Conservation (phyloP, 2,888 invertebrate species). For the Cenopis cana region DNA sequence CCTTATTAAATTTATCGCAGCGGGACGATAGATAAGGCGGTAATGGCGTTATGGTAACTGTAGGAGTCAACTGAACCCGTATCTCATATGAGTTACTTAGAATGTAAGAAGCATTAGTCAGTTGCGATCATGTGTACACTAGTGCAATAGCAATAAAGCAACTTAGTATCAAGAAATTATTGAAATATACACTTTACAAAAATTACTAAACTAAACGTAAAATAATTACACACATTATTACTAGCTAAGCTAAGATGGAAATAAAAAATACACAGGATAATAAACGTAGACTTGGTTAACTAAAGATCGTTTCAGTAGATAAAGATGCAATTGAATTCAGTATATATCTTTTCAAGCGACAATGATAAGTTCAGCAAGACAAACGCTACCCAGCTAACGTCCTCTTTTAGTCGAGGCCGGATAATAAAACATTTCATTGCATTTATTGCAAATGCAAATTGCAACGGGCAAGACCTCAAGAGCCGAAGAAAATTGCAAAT, state of each 20-base stretch:
- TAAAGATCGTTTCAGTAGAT: not conserved
- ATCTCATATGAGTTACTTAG: constrained; percentile 18
- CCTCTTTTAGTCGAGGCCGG: not conserved
- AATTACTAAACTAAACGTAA: not conserved
- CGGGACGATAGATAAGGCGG: not conserved
- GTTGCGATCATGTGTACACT: not conserved
- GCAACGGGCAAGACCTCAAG: constrained; percentile 42
- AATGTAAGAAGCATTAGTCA: not conserved
- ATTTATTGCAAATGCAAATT: constrained; percentile 42
- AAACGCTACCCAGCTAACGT: not conserved
- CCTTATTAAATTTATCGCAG: not conserved
- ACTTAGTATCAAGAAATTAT: too few species aligned
- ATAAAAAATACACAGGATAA: not conserved
- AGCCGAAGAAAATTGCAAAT: constrained; percentile 40
- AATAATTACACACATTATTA: not conserved
- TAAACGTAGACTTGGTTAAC: not conserved
- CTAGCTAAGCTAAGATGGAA: not conserved
- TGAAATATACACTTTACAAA: not conserved
- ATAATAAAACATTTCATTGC: constrained; percentile 30
- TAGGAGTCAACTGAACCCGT: constrained; percentile 13
- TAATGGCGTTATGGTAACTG: constrained; percentile 22
- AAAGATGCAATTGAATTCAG: not conserved
- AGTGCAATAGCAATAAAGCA: not conserved
- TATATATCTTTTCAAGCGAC: not conserved
- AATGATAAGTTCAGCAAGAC: not conserved